Evolutionary conservation across 2,797 vertebrate species (phyloP).

Genomic region (Sebastes oblongus): DNA sequence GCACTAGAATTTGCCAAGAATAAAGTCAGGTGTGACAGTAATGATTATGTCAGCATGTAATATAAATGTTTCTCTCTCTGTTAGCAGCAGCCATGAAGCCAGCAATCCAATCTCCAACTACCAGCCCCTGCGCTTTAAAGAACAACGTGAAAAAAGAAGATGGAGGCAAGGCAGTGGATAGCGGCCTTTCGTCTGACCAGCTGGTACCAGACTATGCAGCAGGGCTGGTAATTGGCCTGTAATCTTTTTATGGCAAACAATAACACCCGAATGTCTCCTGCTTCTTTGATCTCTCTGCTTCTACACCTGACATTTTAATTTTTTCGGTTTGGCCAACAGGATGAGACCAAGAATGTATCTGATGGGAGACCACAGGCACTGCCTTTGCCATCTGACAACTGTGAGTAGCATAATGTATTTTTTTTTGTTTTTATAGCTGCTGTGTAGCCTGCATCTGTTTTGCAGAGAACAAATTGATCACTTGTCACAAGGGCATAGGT

Average conservation of each 20-base stretch:
- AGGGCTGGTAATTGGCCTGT: conserved; percentile 65
- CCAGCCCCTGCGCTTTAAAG: conserved; percentile 65
- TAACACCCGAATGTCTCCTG: conserved; percentile 11
- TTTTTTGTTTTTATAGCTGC: not conserved
- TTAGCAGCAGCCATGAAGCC: conserved; percentile 53
- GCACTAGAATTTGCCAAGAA: not conserved
- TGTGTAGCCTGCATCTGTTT: not conserved
- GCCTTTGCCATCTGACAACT: conserved; percentile 61
- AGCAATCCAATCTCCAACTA: conserved; percentile 38
- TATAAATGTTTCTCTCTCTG: conserved; percentile 24
- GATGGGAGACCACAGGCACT: conserved; percentile 62
- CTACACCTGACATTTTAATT: conserved; percentile 3
- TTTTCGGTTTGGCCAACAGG: conserved; percentile 57
- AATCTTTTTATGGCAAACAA: conserved; percentile 1
- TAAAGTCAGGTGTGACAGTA: not conserved
- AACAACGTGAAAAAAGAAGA: conserved; percentile 71
- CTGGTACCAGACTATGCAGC: conserved; percentile 75
- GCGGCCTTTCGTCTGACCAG: conserved; percentile 72
- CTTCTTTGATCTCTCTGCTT: not conserved
- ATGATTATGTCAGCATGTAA: conserved; percentile 2
- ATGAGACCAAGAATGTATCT: conserved; percentile 63
- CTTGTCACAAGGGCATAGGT: not conserved
- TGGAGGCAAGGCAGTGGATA: conserved; percentile 68
- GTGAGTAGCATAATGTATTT: conserved; percentile 64
- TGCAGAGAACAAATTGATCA: not conserved